Percentiles rank a stretch among this genome's conserved stretches.
phyloP scores from a whole-genome alignment of 2,888 invertebrate species.

The Leptinotarsa haldemani region DNA sequence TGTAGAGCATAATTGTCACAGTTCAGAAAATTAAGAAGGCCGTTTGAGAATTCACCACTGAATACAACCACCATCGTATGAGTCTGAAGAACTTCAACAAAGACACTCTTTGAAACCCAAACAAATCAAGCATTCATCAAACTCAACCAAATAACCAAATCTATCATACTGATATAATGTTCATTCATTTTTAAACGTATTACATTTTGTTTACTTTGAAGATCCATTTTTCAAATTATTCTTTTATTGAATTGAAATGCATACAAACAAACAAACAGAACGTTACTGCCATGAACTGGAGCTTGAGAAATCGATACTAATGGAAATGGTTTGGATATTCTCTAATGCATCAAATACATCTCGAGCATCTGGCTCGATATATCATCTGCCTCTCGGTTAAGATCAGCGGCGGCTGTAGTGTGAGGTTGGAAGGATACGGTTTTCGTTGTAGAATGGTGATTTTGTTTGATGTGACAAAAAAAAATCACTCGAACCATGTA shows the following conservation, averaged over 20 bases:
- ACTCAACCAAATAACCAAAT: too few species aligned
- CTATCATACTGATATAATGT: too few species aligned
- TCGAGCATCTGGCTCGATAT: slow-evolving; percentile 3
- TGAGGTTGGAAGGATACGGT: neutral
- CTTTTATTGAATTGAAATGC: neutral
- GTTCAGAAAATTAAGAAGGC: too few species aligned
- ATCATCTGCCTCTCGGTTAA: neutral
- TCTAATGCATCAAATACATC: slow-evolving; percentile 14
- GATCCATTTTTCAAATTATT: neutral
- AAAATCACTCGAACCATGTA: too few species aligned
- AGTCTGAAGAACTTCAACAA: too few species aligned
- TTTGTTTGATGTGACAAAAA: too few species aligned
- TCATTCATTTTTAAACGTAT: too few species aligned
- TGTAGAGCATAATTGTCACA: too few species aligned
- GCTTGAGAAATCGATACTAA: slow-evolving; percentile 6
- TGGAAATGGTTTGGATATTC: slow-evolving; percentile 14
- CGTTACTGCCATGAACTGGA: neutral
- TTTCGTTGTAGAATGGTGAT: neutral
- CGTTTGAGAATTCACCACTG: too few species aligned
- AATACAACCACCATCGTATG: too few species aligned
- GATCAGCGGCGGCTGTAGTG: neutral
- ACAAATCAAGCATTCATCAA: too few species aligned
- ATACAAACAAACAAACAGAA: neutral
- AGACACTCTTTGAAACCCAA: too few species aligned
- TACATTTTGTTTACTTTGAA: neutral